Conservation (phyloP, 2,888 invertebrate species). For the Sialis lutaria region DNA sequence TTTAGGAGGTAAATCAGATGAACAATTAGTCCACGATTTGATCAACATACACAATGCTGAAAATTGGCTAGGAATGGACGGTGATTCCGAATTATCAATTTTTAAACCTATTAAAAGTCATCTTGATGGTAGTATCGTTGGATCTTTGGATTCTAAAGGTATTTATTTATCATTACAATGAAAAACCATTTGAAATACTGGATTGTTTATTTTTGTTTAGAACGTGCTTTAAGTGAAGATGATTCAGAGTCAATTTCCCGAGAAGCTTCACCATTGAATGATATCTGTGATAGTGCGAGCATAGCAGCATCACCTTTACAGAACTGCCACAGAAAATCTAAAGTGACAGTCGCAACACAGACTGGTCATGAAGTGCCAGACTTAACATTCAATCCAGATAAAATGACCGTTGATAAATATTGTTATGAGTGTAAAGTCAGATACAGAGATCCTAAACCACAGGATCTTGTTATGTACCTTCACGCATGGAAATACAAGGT, state of each 20-base stretch:
- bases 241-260: conserved; percentile 46
- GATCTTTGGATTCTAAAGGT: conserved; percentile 25
- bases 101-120: conserved; percentile 56
- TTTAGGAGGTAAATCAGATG: conserved; percentile 75
- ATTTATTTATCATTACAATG: conserved; percentile 1
- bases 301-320: conserved; percentile 19
- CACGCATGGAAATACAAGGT: conserved; percentile 90
- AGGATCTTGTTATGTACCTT: conserved; percentile 87
- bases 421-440: conserved; percentile 88
- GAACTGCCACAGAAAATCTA: conserved; percentile 22
- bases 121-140: conserved; percentile 36
- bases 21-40: conserved; percentile 72
- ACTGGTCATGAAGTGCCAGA: conserved; percentile 65
- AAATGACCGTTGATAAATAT: conserved; percentile 64
- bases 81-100: conserved; percentile 65
- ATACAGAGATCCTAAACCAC: conserved; percentile 79
- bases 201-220: conserved; percentile 13
- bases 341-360: conserved; percentile 70
- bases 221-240: conserved; percentile 35
- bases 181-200: too few relatives aligned
- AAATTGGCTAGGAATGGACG: conserved; percentile 85
- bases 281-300: conserved; percentile 24
- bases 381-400: conserved; percentile 44
- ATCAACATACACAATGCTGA: conserved; percentile 88
- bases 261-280: conserved; percentile 55